Evolutionary conservation across 1,140 invertebrate species (phyloP), one percentile per base, ranked within the genome.

Genomic region (Pseudomyrmex dendroicus): DNA sequence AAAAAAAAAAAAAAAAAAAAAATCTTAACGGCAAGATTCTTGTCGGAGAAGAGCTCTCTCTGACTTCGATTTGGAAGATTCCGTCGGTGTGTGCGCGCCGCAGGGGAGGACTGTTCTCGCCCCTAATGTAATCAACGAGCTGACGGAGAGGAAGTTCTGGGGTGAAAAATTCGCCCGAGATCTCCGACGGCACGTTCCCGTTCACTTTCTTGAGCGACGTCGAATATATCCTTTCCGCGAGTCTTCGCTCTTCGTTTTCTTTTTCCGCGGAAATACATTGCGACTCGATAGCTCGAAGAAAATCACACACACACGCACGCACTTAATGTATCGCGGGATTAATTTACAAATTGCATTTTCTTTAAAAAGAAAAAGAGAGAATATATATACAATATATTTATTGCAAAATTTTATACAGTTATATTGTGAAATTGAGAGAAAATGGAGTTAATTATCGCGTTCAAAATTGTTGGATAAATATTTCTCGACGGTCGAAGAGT

Each of bases 21-120:
- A 87, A 84, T 87, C 86, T 87, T 87, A 87, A 87, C 70, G 85
- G 84, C 63, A 13, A 76, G 82, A 87, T 84, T 63, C 86, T 84
- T 72, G 64, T 82, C 85, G 80, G 54, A 5, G 10, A 1, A 70
- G 52, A 54, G 76, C 62, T 35, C 35, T 35, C 35, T 35, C 35
- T 82, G 48, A 70, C 68, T 87, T 87, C 85, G 85, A 87, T 87
- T 87, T 66, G 72, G 73, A 87, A 87, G 82, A 87, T 87, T n/a
- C 83, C 70, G 82, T 56, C 83, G 46, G 20, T 57, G 54, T 66
- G 35, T 20, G 56, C 35, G 44, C 35, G 54, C 54, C 56, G 44
- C 56, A 67, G 82, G 56, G 66, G 85, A 61, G 82, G 25, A 59
- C 61, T 48, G 56, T 20, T 78, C 25, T 44, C 46, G 25, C 22